Conservation (phyloP, 2,888 invertebrate species). For the Branchipolynoe longqiensis region DNA sequence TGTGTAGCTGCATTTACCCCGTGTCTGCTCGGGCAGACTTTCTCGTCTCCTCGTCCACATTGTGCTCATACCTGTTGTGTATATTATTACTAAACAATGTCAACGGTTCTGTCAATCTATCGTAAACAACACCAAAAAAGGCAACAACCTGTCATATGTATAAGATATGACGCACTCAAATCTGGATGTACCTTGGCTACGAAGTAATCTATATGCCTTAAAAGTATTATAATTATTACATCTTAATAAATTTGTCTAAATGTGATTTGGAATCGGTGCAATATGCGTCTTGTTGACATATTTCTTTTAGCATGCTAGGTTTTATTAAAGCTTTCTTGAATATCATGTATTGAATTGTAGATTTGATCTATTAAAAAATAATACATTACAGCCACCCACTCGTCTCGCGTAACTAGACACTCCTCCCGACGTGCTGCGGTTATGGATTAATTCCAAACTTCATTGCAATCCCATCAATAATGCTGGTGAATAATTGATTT, state of each 20-base stretch:
- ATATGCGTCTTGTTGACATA: constrained; percentile 1
- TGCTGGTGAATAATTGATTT: no score
- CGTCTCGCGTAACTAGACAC: no score
- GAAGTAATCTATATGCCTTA: background rate
- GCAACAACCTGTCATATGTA: constrained; percentile 5
- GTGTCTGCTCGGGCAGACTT: background rate
- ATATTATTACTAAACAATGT: constrained; percentile 5
- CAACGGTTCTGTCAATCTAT: no score
- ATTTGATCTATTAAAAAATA: no score
- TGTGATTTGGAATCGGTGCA: constrained; percentile 41
- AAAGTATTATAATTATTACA: constrained; percentile 27
- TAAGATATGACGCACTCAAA: background rate
- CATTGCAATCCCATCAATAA: no score
- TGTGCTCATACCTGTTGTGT: constrained; percentile 33
- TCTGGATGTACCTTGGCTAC: background rate
- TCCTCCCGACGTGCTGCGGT: no score
- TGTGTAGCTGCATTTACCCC: constrained; percentile 2
- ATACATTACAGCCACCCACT: no score
- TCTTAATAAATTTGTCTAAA: constrained; percentile 37
- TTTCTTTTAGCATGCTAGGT: no score
- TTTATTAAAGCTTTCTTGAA: no score
- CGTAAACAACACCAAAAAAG: no score
- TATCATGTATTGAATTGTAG: no score
- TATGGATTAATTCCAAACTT: no score
- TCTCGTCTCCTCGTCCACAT: background rate